Conservation (phyloP, 2,888 invertebrate genomes). For the Perizoma affinitatum region DNA sequence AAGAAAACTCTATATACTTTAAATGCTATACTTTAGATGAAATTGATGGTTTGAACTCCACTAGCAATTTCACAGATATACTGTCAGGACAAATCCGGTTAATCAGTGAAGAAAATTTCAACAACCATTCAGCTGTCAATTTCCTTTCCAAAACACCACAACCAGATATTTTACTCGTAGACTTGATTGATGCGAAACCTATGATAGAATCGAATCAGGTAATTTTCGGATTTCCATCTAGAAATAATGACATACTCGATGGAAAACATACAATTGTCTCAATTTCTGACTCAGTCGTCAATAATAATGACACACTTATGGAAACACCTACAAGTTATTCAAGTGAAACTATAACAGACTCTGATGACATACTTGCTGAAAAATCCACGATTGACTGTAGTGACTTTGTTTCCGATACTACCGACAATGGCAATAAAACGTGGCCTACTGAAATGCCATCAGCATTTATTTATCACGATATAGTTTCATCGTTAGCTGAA, state of each 20-base stretch:
- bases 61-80: constrained; percentile 6
- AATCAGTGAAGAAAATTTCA: neutral
- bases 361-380: neutral
- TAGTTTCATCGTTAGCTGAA: neutral
- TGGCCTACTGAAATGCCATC: neutral
- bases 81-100: neutral
- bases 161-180: constrained; percentile 1
- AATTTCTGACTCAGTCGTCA: no score
- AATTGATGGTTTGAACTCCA: constrained; percentile 2
- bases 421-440: neutral
- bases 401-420: neutral
- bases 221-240: neutral
- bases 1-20: constrained; percentile 16
- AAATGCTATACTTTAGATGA: constrained; percentile 9
- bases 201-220: neutral
- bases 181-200: constrained; percentile 5
- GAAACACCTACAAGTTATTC: neutral
- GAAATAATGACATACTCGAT: neutral
- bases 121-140: neutral
- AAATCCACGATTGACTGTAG: neutral
- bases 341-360: neutral
- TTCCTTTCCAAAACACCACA: neutral
- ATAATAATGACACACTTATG: no score
- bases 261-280: no score
- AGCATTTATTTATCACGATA: neutral